These are phyloP conservation scores for Paracentrotus lividus DNA, from an alignment of 53 echinoderm and acorn worm genomes.

Conservation along the genomic window DNA sequence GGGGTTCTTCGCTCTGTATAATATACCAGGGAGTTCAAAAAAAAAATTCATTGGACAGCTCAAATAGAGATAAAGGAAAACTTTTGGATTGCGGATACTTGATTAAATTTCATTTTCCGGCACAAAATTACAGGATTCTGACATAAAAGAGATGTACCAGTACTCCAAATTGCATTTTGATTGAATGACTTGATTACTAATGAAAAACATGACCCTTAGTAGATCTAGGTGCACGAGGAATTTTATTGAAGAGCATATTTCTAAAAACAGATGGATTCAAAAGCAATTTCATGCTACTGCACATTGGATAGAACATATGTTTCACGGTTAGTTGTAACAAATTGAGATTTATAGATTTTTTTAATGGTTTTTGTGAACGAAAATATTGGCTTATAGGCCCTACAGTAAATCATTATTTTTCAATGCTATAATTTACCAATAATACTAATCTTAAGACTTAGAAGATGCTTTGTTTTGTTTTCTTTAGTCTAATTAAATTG, in stretches of 20 bases:
- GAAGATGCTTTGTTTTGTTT: too few relatives aligned
- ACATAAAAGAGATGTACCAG: background rate
- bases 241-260: background rate
- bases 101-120: conserved; percentile 5
- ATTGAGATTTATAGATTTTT: too few relatives aligned
- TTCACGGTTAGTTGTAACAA: too few relatives aligned
- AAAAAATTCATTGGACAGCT: too few relatives aligned
- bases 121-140: conserved; percentile 23
- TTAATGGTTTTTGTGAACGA: too few relatives aligned
- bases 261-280: background rate
- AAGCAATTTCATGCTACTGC: background rate
- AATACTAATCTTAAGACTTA: too few relatives aligned
- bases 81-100: background rate
- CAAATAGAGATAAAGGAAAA: background rate
- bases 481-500: too few relatives aligned
- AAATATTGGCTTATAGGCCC: too few relatives aligned
- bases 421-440: too few relatives aligned
- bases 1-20: too few relatives aligned
- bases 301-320: background rate
- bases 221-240: background rate
- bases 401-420: too few relatives aligned
- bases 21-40: too few relatives aligned
- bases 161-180: conserved; percentile 5
- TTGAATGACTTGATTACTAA: conserved; percentile 24
- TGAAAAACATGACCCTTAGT: conserved; percentile 35